Percentiles rank a stretch among this genome's conserved stretches.
Evolutionary conservation across 2,797 vertebrate genomes (phyloP).

Genomic region (Chelonia mydas): DNA sequence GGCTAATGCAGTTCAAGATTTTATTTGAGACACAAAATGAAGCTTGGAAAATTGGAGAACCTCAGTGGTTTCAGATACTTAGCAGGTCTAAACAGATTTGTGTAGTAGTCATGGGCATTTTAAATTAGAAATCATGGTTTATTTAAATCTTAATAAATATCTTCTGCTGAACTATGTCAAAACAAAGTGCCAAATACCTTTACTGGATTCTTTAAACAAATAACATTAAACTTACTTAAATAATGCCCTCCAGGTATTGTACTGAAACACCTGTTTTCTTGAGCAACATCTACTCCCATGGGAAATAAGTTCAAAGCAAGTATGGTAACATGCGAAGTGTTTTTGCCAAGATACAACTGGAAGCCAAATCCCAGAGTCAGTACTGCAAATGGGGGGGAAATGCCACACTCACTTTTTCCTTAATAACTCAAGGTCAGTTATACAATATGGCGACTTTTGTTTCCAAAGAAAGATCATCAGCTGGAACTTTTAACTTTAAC

Average conservation of each 20-base stretch:
- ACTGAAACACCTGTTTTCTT: conserved; percentile 78
- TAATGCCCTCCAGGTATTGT: conserved; percentile 66
- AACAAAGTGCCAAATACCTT: conserved; percentile 71
- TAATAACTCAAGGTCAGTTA: conserved; percentile 49
- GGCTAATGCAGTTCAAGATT: background rate
- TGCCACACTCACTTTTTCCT: conserved; percentile 32
- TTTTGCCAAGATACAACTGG: conserved; percentile 73
- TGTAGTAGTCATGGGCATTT: conserved; percentile 58
- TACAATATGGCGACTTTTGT: conserved; percentile 34
- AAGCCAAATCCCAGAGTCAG: conserved; percentile 58
- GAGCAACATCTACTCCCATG: conserved; percentile 70
- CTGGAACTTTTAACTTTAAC: background rate
- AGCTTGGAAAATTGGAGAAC: conserved; percentile 13
- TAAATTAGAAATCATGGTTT: conserved; percentile 67
- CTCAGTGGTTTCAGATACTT: conserved; percentile 46
- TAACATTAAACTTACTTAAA: conserved; percentile 70
- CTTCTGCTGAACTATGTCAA: conserved; percentile 73
- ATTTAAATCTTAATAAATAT: conserved; percentile 75
- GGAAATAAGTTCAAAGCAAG: conserved; percentile 79
- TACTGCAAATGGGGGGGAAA: conserved; percentile 40
- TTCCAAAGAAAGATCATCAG: conserved; percentile 27
- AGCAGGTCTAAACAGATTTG: conserved; percentile 74
- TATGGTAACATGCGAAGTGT: conserved; percentile 57
- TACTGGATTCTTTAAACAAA: conserved; percentile 75
- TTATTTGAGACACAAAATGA: background rate